Evolutionary conservation across 2,888 invertebrate genomes (phyloP).

Genomic region (Epirrita christyi): DNA sequence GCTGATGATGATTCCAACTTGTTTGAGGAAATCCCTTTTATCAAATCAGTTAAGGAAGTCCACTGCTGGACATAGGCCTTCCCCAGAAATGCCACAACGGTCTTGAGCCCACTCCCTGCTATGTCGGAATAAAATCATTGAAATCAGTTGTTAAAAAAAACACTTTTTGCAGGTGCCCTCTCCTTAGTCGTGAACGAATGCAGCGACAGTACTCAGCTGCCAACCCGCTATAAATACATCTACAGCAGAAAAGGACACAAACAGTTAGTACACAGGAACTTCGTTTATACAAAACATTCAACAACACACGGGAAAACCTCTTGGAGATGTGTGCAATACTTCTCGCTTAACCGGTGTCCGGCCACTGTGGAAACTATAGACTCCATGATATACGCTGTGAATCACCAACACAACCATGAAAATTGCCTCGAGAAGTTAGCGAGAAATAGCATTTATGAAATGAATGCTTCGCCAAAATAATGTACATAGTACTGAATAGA

Average conservation of each 20-base stretch:
- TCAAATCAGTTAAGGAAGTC: too few relatives aligned
- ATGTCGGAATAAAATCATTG: too few relatives aligned
- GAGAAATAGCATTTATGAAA: constrained; percentile 80
- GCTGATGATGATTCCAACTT: too few relatives aligned
- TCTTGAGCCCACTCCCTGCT: too few relatives aligned
- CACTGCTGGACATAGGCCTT: too few relatives aligned
- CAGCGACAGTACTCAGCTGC: constrained; percentile 66
- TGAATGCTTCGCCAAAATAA: constrained; percentile 71
- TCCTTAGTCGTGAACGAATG: constrained; percentile 75
- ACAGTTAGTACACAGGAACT: constrained; percentile 81
- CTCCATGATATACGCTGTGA: constrained; percentile 76
- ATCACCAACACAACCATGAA: constrained; percentile 81
- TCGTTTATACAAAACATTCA: constrained; percentile 82
- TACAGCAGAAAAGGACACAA: constrained; percentile 83
- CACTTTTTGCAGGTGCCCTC: constrained; percentile 70
- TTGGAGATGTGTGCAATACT: constrained; percentile 82
- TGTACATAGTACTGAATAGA: constrained; percentile 47
- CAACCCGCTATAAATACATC: constrained; percentile 78
- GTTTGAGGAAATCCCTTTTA: too few relatives aligned
- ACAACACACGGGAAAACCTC: constrained; percentile 82
- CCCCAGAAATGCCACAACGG: too few relatives aligned
- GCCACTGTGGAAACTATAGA: constrained; percentile 82
- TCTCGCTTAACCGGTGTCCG: constrained; percentile 80
- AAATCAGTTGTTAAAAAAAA: too few relatives aligned
- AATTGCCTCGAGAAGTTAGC: constrained; percentile 76